Base-by-base conservation (phyloP, 92 coral and sea anemone species). In the Diadumene lineata region DNA sequence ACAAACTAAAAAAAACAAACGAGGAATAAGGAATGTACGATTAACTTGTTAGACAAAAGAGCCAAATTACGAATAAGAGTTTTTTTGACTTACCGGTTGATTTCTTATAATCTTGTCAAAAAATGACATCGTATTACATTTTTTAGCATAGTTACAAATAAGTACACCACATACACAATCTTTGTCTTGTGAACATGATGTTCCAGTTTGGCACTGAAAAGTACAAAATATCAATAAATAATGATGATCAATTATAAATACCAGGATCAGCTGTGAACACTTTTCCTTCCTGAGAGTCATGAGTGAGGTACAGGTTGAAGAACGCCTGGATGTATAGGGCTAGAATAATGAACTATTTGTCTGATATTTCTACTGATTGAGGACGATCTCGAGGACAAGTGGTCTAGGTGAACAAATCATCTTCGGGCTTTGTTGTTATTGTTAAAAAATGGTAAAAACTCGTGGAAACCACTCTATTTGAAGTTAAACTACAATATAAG, bases 161-260 rank as follows among this genome's bases (percentile, higher is more conserved):
- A 79, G 38, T 34, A 50, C 38, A 46, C n/a, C 33, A 28, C 84
- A 79, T 1, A 21, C 31, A 44, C 84, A 79, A 6, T 79, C 84
- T 11, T 9, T 30, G 72, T 79, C 78, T 23, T 46, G 34, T 0
- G 1, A 6, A 62, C 84, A 79, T 17, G 63, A 11, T 26, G 7
- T 34, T 48, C 44, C 51, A 0, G 38, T 4, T 21, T 22, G 23
- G 31, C 84, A 79, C 79, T 74, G 33, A 4, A 74, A 64, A 64
- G 64, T 38, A 38, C 48, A 38, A 4, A 6, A 38, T 38, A 38
- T 38, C 13, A n/a, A n/a, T 38, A 4, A 38, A 38, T 28, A 6
- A 62, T 28, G 7, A 62, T 13, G 31, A 27, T n/a, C 29, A 62
- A 1, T 15, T 2, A 30, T 2, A 3, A 11, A 1, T 28, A 62